A percentile compares a stretch with the other conserved stretches of the same genome.
These are phyloP conservation scores for Subacronicta megacephala DNA, from an alignment of 2,888 invertebrate genomes.

Conservation along the genomic window DNA sequence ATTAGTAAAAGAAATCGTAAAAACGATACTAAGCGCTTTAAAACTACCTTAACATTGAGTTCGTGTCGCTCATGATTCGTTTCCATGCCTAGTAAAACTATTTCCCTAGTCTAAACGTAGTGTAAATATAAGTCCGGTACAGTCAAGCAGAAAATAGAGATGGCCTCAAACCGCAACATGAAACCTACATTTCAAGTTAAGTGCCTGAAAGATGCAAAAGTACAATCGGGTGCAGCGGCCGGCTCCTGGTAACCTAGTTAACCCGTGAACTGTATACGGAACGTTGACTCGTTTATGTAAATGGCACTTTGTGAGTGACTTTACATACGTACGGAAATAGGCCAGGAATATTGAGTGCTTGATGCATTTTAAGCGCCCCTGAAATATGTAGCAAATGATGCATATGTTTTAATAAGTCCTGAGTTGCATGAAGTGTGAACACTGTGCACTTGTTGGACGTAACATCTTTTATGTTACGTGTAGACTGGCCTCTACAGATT, in stretches of 20 bases:
- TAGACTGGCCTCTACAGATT: no score
- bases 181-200: slow-evolving; percentile 12
- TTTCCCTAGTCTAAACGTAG: background rate
- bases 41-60: no score
- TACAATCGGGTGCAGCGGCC: slow-evolving; percentile 33
- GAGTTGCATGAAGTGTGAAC: no score
- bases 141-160: background rate
- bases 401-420: no score
- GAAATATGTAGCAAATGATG: background rate
- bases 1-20: no score
- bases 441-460: no score
- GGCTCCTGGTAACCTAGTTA: slow-evolving; percentile 55
- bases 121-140: background rate
- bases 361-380: slow-evolving; percentile 19
- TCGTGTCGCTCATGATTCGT: no score
- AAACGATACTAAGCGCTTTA: no score
- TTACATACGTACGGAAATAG: slow-evolving; percentile 9
- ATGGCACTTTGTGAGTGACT: slow-evolving; percentile 30
- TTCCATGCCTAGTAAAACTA: no score
- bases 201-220: slow-evolving; percentile 41
- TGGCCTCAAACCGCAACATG: background rate
- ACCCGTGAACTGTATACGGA: slow-evolving; percentile 43
- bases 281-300: slow-evolving; percentile 44
- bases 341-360: background rate
- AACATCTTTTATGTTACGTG: no score